phyloP scores from a whole-genome alignment of 2,113 vertebrate species.

The Ptilorrhoa leucosticta region DNA sequence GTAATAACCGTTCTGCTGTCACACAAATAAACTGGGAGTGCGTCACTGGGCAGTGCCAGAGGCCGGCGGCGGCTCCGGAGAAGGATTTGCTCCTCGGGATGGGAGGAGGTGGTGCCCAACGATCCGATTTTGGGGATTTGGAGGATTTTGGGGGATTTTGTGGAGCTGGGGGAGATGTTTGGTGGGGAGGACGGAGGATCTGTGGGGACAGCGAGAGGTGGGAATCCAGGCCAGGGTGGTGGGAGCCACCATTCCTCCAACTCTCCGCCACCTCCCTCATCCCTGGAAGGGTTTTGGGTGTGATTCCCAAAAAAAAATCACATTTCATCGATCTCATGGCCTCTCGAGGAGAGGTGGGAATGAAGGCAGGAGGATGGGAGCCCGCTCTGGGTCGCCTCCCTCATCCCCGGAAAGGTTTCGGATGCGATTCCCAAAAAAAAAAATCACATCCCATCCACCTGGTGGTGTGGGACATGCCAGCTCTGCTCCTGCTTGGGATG shows the following conservation, averaged over 20 bases:
- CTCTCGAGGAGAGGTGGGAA: too few species aligned
- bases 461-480: neutral
- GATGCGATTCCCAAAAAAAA: neutral
- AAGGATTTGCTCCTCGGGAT: neutral
- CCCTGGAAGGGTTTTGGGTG: neutral
- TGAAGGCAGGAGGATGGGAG: too few species aligned
- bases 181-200: neutral
- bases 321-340: neutral
- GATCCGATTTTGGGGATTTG: neutral
- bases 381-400: neutral
- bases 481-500: fast-evolving
- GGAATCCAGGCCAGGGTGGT: neutral
- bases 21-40: conserved; percentile 71
- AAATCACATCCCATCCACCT: neutral
- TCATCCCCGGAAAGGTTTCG: neutral
- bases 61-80: neutral
- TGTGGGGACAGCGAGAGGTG: fast-evolving
- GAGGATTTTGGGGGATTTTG: neutral
- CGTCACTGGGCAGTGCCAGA: conserved; percentile 68
- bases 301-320: neutral
- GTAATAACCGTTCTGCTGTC: conserved; percentile 76
- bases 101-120: neutral
- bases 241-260: fast-evolving
- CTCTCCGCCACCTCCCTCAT: neutral
- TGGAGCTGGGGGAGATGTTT: fast-evolving